phyloP scores from a whole-genome alignment of 1,140 invertebrate genomes.

The Zaprionus inermis region DNA sequence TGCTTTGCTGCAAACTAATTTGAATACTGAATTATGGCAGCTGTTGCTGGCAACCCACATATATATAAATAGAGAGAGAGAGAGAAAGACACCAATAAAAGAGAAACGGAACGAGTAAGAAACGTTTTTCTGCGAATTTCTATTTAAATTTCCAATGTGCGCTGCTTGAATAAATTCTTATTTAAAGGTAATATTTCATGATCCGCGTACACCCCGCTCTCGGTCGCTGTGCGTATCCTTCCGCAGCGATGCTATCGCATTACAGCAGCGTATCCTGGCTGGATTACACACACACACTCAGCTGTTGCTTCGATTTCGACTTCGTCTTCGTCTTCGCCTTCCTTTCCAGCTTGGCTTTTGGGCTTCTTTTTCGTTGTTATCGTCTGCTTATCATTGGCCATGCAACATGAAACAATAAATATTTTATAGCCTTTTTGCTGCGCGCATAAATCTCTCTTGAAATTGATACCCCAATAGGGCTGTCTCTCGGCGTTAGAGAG shows the following conservation, averaged over 20 bases:
- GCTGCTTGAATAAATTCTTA: slow-evolving; percentile 57
- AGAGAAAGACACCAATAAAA: no score
- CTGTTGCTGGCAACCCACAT: background rate
- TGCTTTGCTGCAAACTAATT: background rate
- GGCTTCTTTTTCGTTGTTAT: slow-evolving; percentile 28
- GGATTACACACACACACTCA: slow-evolving; percentile 17
- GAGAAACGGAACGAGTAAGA: background rate
- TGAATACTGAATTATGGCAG: background rate
- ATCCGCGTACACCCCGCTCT: no score
- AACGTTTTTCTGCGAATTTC: slow-evolving; percentile 2
- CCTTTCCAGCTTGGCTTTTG: background rate
- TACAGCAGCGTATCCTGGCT: slow-evolving; percentile 37
- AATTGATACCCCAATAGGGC: slow-evolving; percentile 59
- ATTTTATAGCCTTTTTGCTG: slow-evolving; percentile 74
- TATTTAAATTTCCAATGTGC: slow-evolving; percentile 58
- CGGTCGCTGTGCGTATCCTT: slow-evolving; percentile 5
- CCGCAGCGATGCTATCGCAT: slow-evolving; percentile 48
- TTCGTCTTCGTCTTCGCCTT: background rate
- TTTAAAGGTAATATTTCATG: slow-evolving; percentile 68
- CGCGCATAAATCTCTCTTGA: slow-evolving; percentile 73
- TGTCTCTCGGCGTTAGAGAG: slow-evolving; percentile 9
- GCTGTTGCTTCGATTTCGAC: slow-evolving; percentile 53
- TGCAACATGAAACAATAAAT: slow-evolving; percentile 77
- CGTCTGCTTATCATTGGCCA: slow-evolving; percentile 62
- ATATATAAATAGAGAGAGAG: background rate